Conservation (phyloP, 2,797 vertebrate species). For the Sardinella longiceps region DNA sequence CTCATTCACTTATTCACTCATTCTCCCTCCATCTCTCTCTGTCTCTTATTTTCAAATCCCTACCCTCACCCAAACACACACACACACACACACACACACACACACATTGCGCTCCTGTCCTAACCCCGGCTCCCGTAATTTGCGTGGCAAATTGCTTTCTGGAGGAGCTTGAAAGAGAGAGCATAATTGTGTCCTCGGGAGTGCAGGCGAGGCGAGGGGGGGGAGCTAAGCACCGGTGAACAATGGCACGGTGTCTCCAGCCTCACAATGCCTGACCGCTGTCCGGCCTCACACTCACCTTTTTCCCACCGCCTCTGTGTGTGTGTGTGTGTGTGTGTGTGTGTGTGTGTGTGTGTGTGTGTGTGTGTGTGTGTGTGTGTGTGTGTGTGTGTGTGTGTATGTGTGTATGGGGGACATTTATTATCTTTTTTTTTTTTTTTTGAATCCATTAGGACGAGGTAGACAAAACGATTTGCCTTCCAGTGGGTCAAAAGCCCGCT, state of each 20-base stretch:
- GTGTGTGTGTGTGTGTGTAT: background rate
- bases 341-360: background rate
- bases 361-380: background rate
- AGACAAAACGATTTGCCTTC: background rate
- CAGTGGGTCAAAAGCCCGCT: background rate
- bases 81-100: background rate
- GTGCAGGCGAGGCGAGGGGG: background rate
- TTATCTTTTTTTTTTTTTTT: background rate
- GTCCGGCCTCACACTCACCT: too few relatives aligned
- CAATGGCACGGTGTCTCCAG: background rate
- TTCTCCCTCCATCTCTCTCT: background rate
- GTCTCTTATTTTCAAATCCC: background rate
- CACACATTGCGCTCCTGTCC: background rate
- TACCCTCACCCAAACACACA: background rate
- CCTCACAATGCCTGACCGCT: background rate
- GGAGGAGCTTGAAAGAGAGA: constrained; percentile 14
- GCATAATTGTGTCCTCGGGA: background rate
- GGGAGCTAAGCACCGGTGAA: background rate
- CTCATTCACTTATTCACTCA: background rate
- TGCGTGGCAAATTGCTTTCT: constrained; percentile 35
- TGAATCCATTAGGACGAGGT: background rate
- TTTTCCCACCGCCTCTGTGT: background rate
- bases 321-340: background rate
- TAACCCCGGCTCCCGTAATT: background rate
- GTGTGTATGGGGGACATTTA: background rate